Conservation (phyloP, 1,140 invertebrate genomes). For the Zaprionus nigranus region DNA sequence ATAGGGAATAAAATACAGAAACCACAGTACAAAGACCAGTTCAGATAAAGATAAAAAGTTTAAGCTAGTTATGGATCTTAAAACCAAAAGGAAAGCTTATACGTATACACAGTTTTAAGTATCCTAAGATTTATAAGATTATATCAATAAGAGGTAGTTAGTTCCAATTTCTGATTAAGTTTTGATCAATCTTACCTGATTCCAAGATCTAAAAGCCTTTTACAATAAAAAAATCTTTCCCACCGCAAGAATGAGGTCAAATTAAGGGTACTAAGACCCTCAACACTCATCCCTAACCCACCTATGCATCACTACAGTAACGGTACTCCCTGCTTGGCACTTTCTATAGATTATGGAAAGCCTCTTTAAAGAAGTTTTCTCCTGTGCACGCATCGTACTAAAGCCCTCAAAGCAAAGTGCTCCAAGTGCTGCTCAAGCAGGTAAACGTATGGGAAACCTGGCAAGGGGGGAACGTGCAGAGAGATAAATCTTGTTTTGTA, state of each 20-base stretch:
- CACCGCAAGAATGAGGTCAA: neutral
- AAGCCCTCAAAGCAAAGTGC: neutral
- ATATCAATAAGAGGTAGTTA: neutral
- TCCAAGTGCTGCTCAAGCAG: neutral
- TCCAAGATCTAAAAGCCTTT: neutral
- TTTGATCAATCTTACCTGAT: neutral
- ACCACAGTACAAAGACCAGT: no score
- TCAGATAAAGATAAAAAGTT: no score
- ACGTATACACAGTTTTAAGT: no score
- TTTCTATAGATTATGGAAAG: neutral
- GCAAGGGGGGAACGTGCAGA: neutral
- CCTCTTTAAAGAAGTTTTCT: neutral
- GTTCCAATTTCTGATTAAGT: neutral
- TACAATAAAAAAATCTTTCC: neutral
- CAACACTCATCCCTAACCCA: neutral
- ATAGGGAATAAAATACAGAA: no score
- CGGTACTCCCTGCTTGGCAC: neutral
- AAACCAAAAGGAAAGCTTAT: no score
- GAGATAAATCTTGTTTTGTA: slow-evolving; percentile 23
- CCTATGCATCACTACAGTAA: neutral
- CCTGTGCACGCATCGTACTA: no score
- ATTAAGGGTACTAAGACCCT: neutral
- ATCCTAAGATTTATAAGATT: neutral
- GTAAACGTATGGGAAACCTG: neutral
- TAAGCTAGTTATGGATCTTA: no score